Evolutionary conservation across 37 sponge, comb jelly and placozoan genomes (phyloP).

Genomic region (Oopsacas minuta): DNA sequence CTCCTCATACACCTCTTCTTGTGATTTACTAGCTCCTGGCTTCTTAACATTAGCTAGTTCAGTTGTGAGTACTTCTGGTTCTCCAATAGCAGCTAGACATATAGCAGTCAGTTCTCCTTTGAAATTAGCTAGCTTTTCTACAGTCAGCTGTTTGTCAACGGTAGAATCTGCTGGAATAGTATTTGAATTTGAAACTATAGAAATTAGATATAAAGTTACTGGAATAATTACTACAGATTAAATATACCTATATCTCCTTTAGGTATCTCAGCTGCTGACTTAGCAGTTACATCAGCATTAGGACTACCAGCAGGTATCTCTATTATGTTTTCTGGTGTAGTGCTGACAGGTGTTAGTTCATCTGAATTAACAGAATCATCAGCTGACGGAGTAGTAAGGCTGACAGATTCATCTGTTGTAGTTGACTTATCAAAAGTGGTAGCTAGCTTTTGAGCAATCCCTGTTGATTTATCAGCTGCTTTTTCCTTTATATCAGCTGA

Average conservation of each 20-base stretch:
- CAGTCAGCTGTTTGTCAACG: neutral
- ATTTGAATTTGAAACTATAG: neutral
- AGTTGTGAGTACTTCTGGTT: neutral
- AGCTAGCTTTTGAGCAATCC: too few relatives aligned
- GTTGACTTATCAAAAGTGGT: too few relatives aligned
- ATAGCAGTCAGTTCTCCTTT: neutral
- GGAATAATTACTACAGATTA: too few relatives aligned
- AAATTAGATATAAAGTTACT: too few relatives aligned
- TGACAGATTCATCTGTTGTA: too few relatives aligned
- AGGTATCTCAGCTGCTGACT: neutral
- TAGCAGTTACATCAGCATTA: too few relatives aligned
- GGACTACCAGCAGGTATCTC: too few relatives aligned
- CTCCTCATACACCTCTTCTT: neutral
- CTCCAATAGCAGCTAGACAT: neutral
- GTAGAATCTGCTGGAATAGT: neutral
- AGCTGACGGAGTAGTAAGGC: too few relatives aligned
- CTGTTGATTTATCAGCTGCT: neutral
- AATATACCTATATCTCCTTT: too few relatives aligned
- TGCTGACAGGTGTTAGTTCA: too few relatives aligned
- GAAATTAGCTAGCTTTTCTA: neutral
- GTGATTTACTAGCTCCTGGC: neutral
- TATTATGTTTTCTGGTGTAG: too few relatives aligned
- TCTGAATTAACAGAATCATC: too few relatives aligned
- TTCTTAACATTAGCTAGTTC: neutral
- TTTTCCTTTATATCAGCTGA: neutral